Percentiles rank a stretch among this genome's conserved stretches.
Conservation (phyloP, 1,140 invertebrate genomes). For the Tetraneura akinire region DNA sequence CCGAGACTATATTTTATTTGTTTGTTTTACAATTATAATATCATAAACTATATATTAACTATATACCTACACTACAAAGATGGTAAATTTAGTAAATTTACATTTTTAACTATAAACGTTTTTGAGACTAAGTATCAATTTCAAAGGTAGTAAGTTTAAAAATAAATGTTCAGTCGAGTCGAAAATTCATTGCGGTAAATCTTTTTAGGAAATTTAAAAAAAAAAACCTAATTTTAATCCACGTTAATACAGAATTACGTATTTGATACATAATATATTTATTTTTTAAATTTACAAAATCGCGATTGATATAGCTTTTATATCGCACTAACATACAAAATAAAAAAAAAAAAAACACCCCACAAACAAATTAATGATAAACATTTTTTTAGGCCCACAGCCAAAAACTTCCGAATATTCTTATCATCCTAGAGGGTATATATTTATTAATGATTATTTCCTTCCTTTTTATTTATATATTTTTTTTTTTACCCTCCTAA, state of each 20-base stretch:
- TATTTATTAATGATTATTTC: conserved; percentile 36
- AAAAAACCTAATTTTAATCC: neutral
- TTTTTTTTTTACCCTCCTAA: neutral
- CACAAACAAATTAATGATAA: neutral
- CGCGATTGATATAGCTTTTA: neutral
- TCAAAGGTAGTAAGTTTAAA: neutral
- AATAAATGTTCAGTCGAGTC: neutral
- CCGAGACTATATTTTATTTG: too few species aligned
- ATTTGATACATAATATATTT: too few species aligned
- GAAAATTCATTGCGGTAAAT: neutral
- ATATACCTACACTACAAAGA: too few species aligned
- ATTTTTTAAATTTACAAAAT: neutral
- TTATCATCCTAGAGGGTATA: conserved; percentile 20
- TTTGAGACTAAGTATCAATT: neutral
- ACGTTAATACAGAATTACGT: neutral
- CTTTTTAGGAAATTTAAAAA: neutral
- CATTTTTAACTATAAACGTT: too few species aligned
- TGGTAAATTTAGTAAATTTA: too few species aligned
- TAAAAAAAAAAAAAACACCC: neutral
- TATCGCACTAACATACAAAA: neutral
- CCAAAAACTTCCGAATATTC: conserved; percentile 44
- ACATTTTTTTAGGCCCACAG: conserved; percentile 28
- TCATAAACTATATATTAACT: too few species aligned
- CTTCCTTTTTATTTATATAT: too few species aligned
- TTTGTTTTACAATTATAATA: too few species aligned